Evolutionary conservation across 2,888 invertebrate genomes (phyloP), one percentile per base, ranked within the genome.

Genomic region (Arctia plantaginis): DNA sequence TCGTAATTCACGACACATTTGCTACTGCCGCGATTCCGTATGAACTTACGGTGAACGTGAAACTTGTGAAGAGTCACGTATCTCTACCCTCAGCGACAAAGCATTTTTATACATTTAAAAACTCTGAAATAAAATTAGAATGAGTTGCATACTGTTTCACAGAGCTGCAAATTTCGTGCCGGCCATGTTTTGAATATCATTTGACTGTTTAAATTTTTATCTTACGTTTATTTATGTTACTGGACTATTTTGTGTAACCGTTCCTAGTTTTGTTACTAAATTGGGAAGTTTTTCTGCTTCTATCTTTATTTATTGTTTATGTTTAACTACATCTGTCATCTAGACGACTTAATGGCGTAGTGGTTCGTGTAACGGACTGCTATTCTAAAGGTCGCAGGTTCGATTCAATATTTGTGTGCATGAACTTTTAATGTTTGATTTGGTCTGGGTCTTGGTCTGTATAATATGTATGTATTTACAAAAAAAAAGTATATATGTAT

Each of bases 71-170:
- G 88, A 90, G 90, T 90, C 90, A 90, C 90, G 90, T 91, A 83
- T 80, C 80, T 71, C 68, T 73, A 73, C 76, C 77, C 62, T 62
- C 59, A 47, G 72, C 77, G 76, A 78, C 80, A 83, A 85, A 88
- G 87, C 88, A 86, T 87, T 90, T 90, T 89, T 88, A 89, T 88
- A 86, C 84, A 82, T 79, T 87, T 86, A 86, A 88, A 89, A 85
- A 82, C 74, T 83, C 72, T 82, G 77, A 62, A 83, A 83, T 81
- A 83, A 82, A 84, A 83, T 84, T 83, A 83, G 79, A 80, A 82
- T 64, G 59, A 66, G 59, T 69, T 71, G 66, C 79, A 73, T 71
- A 73, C 70, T 78, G 79, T 80, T 77, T 72, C 71, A 71, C 72
- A 82, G 73, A 78, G 79, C 78, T 77, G 81, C 81, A 83, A 76